Base-by-base conservation (phyloP, 1,140 invertebrate species). In the Sycophaga agraensis region DNA sequence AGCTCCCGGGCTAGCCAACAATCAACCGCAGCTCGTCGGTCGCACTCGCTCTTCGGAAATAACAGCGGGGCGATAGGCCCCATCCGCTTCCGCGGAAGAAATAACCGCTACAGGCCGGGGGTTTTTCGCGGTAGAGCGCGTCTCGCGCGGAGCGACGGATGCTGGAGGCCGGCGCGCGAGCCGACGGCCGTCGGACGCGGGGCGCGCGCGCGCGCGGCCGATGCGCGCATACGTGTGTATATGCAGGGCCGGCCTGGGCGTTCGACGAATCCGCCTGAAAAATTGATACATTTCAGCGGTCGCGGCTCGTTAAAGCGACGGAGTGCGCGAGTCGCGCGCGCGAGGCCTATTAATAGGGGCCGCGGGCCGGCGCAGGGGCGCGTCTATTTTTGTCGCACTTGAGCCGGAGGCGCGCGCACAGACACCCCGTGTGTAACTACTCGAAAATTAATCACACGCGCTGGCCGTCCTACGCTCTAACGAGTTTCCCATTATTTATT, bases 241-340 rank as follows among this genome's bases (percentile, higher is more conserved):
- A 31, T 31, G 11, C 11, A 31, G 5, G 28, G 11, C 28, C 11
- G 51, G 67, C 69, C 67, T 67, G 69, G 68, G 48, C 67, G 67
- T 72, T 72, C 68, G 66, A 65, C 60, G 67, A 66, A 69, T 68
- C 58, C 71, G 31, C 62, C 61, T 75, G 73, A 77, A 78, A 77
- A 78, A 77, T 79, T 72, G 70, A 66, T 69, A 68, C 68, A 69
- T 76, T 78, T 77, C 70, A 72, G 68, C 70, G 68, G 73, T 74
- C 68, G 66, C 53, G 70, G 67, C 73, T 77, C 73, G 72, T 77
- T 78, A 73, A 73, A 75, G 73, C 63, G 70, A 73, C 70, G 64
- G 68, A 68, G 28, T 6, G 5, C 4, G 28, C 5, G 11, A 11
- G 28, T 58, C 64, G 57, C 65, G 42, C 66, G 65, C 71, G 28